These are phyloP conservation scores for Chaetops frenatus DNA, from an alignment of 2,113 vertebrate genomes.

Conservation along the genomic window DNA sequence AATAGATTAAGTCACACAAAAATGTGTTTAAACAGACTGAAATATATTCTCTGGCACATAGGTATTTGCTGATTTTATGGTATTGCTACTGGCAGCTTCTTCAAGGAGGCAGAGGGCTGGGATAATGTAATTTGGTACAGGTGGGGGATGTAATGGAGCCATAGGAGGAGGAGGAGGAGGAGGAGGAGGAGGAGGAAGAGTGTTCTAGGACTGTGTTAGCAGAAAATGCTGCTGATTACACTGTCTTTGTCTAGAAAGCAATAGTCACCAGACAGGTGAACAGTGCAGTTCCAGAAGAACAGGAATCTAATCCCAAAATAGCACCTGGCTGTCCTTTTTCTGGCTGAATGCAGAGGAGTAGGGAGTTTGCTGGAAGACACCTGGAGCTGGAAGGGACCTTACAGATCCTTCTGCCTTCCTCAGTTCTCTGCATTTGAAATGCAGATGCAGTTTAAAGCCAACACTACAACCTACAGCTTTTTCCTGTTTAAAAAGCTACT, in stretches of 20 bases:
- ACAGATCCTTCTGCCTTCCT: background rate
- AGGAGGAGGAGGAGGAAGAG: background rate
- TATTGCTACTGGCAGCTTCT: constrained; percentile 35
- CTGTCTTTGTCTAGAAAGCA: background rate
- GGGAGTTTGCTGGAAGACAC: background rate
- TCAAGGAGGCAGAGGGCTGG: constrained; percentile 5
- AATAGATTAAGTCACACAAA: constrained; percentile 52
- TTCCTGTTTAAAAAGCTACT: background rate
- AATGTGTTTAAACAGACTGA: constrained; percentile 38
- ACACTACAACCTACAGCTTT: background rate
- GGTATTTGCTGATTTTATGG: constrained; percentile 51
- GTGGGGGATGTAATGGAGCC: background rate
- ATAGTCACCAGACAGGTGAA: background rate
- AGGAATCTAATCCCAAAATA: background rate
- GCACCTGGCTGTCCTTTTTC: background rate
- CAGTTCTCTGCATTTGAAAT: background rate
- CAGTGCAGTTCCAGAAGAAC: background rate
- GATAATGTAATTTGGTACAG: background rate
- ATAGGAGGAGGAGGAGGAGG: background rate
- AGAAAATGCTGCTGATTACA: background rate
- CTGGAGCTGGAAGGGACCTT: background rate
- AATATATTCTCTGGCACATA: constrained; percentile 12
- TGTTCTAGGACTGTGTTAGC: background rate
- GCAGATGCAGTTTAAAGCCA: background rate
- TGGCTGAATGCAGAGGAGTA: background rate